These are phyloP conservation scores for Bradysia coprophila DNA, from an alignment of 1,140 invertebrate genomes.

Conservation along the genomic window DNA sequence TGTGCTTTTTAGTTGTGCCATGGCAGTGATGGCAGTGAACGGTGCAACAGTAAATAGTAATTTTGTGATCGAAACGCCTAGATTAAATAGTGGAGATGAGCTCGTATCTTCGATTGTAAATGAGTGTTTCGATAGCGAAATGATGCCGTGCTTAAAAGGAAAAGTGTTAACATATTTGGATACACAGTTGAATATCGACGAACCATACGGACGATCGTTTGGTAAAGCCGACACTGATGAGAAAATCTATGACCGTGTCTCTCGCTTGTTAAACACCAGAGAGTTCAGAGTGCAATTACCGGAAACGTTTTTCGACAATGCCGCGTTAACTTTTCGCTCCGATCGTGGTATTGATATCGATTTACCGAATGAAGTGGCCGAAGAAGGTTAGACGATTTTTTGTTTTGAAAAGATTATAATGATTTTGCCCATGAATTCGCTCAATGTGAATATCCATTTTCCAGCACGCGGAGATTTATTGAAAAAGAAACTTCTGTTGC, in stretches of 20 bases:
- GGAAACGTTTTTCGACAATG: constrained; percentile 45
- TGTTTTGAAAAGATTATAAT: neutral
- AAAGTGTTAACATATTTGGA: constrained; percentile 54
- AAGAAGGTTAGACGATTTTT: constrained; percentile 13
- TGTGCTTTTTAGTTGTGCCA: constrained; percentile 19
- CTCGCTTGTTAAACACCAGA: constrained; percentile 45
- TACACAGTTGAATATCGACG: constrained; percentile 41
- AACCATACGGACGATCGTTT: constrained; percentile 27
- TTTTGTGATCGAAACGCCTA: constrained; percentile 29
- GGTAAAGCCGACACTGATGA: constrained; percentile 45
- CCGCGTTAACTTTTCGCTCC: constrained; percentile 44
- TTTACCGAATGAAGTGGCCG: constrained; percentile 30
- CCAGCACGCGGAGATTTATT: constrained; percentile 35
- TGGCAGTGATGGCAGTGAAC: constrained; percentile 25
- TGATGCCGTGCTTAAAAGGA: constrained; percentile 47
- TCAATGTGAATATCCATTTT: constrained; percentile 9
- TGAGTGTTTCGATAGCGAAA: constrained; percentile 45
- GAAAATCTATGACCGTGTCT: constrained; percentile 47
- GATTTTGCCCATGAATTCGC: neutral
- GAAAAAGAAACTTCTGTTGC: constrained; percentile 65
- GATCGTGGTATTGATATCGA: constrained; percentile 42
- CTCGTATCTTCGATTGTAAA: constrained; percentile 47
- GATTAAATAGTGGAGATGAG: constrained; percentile 39
- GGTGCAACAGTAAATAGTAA: constrained; percentile 30
- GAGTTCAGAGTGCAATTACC: constrained; percentile 50